These are phyloP conservation scores for Tetramorium alpestre DNA, from an alignment of 1,140 invertebrate species.

Conservation along the genomic window DNA sequence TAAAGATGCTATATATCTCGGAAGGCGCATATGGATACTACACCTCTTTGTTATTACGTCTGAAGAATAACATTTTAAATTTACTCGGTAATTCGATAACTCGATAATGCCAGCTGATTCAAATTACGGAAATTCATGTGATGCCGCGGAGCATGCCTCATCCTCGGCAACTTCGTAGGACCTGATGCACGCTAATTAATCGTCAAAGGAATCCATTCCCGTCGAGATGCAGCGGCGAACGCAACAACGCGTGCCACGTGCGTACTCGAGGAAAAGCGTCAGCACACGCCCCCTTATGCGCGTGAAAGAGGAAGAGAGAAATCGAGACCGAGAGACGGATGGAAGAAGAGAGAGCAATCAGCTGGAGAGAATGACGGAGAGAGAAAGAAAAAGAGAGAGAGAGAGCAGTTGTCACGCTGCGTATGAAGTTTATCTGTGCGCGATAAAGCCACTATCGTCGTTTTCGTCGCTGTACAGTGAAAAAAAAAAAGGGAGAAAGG, in stretches of 20 bases:
- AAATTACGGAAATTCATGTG: background rate
- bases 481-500: background rate
- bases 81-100: background rate
- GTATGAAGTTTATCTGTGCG: conserved; percentile 69
- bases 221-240: background rate
- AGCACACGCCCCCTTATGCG: conserved; percentile 53
- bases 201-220: background rate
- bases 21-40: no score
- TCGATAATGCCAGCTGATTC: background rate
- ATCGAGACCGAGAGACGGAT: background rate
- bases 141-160: background rate
- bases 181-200: background rate
- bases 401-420: background rate
- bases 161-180: background rate
- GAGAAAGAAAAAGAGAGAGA: background rate
- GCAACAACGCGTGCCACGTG: conserved; percentile 47
- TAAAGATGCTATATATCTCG: background rate
- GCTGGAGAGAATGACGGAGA: background rate
- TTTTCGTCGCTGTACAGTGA: conserved; percentile 30
- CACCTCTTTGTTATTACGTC: background rate
- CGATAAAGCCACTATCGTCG: conserved; percentile 75
- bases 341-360: background rate
- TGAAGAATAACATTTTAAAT: background rate
- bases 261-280: conserved; percentile 34
- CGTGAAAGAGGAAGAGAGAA: conserved; percentile 25